Evolutionary conservation across 2,797 vertebrate genomes (phyloP).

Genomic region (Ficedula albicollis): DNA sequence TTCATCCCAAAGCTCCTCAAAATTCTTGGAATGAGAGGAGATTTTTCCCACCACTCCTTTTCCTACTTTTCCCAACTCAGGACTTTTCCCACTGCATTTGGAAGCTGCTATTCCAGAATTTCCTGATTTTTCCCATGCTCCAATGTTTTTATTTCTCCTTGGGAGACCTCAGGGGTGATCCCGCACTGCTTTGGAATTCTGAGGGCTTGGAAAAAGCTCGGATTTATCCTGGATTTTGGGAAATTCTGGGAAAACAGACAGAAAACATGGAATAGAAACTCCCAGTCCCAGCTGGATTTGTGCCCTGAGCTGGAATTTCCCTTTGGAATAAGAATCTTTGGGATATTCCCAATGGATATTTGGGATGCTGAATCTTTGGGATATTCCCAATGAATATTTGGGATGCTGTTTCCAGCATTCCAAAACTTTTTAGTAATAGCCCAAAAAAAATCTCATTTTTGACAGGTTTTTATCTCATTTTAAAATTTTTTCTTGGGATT

Average conservation of each 20-base stretch:
- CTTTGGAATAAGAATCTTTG: neutral
- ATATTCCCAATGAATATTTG: neutral
- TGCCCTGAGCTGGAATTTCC: neutral
- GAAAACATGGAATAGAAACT: neutral
- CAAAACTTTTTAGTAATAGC: too few relatives aligned
- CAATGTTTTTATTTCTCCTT: neutral
- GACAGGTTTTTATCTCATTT: neutral
- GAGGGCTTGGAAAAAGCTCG: accelerated
- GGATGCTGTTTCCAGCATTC: neutral
- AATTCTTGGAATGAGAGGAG: neutral
- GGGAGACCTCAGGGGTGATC: neutral
- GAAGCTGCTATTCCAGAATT: neutral
- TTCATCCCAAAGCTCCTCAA: neutral
- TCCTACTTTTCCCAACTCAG: neutral
- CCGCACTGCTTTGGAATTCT: neutral
- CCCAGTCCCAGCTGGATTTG: neutral
- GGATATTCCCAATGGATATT: neutral
- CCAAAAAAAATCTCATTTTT: neutral
- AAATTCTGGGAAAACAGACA: neutral
- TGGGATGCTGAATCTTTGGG: neutral
- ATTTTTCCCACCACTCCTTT: neutral
- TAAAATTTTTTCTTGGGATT: too few relatives aligned
- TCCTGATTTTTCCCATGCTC: neutral
- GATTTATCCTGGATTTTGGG: neutral
- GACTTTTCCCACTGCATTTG: neutral